These are phyloP conservation scores for Zapornia atra DNA, from an alignment of 2,113 vertebrate genomes.

Conservation along the genomic window DNA sequence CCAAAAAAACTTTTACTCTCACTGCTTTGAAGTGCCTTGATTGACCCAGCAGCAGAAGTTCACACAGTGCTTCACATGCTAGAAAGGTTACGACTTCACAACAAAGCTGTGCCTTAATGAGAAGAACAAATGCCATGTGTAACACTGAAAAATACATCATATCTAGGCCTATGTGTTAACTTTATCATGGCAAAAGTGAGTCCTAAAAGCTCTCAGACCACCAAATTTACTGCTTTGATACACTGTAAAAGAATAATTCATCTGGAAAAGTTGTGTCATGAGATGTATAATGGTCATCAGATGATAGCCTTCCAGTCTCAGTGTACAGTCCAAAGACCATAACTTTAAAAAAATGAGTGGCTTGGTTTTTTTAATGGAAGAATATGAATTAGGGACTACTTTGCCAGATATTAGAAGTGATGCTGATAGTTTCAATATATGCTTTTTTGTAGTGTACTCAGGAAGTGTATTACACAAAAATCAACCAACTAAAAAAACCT, in stretches of 20 bases:
- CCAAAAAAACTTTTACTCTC: background rate
- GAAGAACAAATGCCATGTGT: background rate
- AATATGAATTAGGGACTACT: background rate
- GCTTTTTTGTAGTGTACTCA: background rate
- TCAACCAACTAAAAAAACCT: background rate
- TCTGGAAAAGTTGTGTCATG: background rate
- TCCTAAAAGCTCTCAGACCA: background rate
- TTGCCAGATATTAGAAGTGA: background rate
- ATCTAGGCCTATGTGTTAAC: background rate
- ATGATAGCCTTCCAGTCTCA: background rate
- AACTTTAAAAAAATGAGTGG: background rate
- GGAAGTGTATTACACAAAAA: background rate
- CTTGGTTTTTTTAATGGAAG: background rate
- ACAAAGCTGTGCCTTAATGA: background rate
- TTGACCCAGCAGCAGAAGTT: background rate
- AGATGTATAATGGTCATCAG: background rate
- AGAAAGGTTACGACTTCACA: background rate
- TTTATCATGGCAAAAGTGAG: background rate
- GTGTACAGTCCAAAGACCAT: fast-evolving
- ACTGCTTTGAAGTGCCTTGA: background rate
- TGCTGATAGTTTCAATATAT: background rate
- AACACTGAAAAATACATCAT: background rate
- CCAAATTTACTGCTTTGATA: background rate
- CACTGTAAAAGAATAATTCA: background rate
- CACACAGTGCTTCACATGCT: background rate